phyloP scores from a whole-genome alignment of 2,797 vertebrate genomes.

The Acridotheres tristis region DNA sequence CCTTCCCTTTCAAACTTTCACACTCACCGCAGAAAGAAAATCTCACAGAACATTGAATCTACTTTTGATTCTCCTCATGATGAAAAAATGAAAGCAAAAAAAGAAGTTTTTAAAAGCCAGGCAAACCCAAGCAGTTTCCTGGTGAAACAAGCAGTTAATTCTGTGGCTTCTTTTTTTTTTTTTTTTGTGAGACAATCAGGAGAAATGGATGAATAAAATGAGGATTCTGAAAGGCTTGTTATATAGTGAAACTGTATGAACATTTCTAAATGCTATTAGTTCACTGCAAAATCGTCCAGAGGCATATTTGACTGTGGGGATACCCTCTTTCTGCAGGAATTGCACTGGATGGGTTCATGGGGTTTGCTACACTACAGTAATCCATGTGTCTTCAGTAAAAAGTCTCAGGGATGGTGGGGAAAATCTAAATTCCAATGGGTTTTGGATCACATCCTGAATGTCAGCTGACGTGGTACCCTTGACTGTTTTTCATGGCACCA shows the following conservation, averaged over 20 bases:
- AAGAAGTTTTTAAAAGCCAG: background rate
- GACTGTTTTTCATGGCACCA: background rate
- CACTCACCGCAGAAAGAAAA: background rate
- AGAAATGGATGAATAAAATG: background rate
- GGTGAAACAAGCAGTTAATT: background rate
- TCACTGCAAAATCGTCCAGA: background rate
- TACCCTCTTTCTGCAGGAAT: background rate
- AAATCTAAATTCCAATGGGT: background rate
- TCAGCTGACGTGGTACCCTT: background rate
- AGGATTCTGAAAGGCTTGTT: background rate
- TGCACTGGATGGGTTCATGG: background rate
- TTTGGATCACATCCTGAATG: background rate
- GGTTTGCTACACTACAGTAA: background rate
- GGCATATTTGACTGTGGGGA: background rate
- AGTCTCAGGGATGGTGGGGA: background rate
- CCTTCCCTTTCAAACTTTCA: background rate
- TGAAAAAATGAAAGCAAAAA: background rate
- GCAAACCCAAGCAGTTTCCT: constrained; percentile 16
- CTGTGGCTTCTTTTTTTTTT: background rate
- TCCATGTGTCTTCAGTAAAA: background rate
- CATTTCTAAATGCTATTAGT: background rate
- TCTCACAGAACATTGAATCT: background rate
- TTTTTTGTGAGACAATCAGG: background rate
- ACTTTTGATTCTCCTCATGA: background rate
- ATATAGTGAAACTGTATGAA: background rate